These are phyloP conservation scores for Thyatira batis DNA, from an alignment of 2,888 invertebrate genomes.

Conservation along the genomic window DNA sequence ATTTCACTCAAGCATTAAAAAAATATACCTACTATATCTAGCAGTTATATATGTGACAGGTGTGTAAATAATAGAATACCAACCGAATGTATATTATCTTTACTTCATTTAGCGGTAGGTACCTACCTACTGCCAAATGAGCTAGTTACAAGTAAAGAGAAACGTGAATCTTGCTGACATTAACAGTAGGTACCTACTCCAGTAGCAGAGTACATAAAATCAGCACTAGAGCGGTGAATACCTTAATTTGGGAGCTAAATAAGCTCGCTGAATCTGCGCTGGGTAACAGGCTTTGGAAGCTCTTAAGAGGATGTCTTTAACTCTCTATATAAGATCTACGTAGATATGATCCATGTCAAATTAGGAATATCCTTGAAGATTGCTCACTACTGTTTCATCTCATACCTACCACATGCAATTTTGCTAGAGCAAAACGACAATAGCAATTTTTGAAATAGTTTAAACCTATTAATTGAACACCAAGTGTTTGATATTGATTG, in stretches of 20 bases:
- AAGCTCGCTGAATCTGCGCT: slow-evolving; percentile 27
- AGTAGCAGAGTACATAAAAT: slow-evolving; percentile 33
- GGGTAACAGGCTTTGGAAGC: slow-evolving; percentile 35
- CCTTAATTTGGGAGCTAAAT: slow-evolving; percentile 45
- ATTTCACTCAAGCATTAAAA: no score
- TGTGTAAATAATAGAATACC: no score
- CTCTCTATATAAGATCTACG: slow-evolving; percentile 24
- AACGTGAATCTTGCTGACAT: not conserved
- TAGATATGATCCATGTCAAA: slow-evolving; percentile 9
- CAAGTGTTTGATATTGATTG: slow-evolving; percentile 24
- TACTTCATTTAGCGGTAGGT: no score
- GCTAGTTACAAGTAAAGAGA: no score
- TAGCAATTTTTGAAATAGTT: slow-evolving; percentile 3
- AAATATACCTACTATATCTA: no score
- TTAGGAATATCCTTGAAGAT: not conserved
- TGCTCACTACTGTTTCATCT: no score
- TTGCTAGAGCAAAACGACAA: no score
- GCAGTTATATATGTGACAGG: no score
- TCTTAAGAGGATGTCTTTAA: slow-evolving; percentile 21
- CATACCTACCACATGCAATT: no score
- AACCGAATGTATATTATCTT: no score
- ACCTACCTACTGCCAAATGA: no score
- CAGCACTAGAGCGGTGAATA: slow-evolving; percentile 31
- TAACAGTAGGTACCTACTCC: slow-evolving; percentile 21
- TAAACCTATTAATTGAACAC: slow-evolving; percentile 11